These are phyloP conservation scores for Arnoldichthys spilopterus DNA, from an alignment of 2,797 vertebrate species.

Conservation along the genomic window DNA sequence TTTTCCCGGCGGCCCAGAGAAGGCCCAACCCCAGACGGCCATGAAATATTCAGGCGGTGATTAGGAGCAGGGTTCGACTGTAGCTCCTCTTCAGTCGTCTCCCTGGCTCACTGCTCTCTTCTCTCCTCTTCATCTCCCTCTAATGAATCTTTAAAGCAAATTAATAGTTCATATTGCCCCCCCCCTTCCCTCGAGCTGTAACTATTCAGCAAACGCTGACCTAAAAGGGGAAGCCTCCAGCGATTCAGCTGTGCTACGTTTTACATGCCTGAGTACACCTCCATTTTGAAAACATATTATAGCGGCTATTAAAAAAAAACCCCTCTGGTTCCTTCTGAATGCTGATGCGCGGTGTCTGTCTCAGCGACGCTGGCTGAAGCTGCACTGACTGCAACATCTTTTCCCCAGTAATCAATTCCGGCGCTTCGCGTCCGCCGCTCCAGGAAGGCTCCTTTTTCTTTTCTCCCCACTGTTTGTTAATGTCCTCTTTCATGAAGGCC, in stretches of 20 bases:
- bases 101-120: slow-evolving; percentile 4
- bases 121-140: slow-evolving; percentile 44
- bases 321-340: slow-evolving; percentile 36
- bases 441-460: background rate
- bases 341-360: slow-evolving; percentile 34
- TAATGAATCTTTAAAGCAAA: slow-evolving; percentile 59
- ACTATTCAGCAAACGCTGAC: slow-evolving; percentile 1
- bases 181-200: slow-evolving; percentile 1
- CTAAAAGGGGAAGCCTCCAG: background rate
- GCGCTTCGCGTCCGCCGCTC: slow-evolving; percentile 15
- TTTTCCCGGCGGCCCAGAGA: background rate
- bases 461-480: slow-evolving; percentile 6
- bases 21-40: slow-evolving; percentile 26
- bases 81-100: slow-evolving; percentile 14
- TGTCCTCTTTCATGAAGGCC: background rate
- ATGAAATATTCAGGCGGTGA: slow-evolving; percentile 63
- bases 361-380: background rate
- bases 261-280: slow-evolving; percentile 45
- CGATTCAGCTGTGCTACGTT: slow-evolving; percentile 22
- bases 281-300: slow-evolving; percentile 51
- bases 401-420: slow-evolving; percentile 21
- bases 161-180: slow-evolving; percentile 58
- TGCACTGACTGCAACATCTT: slow-evolving; percentile 9
- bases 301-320: slow-evolving; percentile 41
- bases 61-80: slow-evolving; percentile 44